phyloP scores from a whole-genome alignment of 1,140 invertebrate genomes.

The Drosophila arizonae region DNA sequence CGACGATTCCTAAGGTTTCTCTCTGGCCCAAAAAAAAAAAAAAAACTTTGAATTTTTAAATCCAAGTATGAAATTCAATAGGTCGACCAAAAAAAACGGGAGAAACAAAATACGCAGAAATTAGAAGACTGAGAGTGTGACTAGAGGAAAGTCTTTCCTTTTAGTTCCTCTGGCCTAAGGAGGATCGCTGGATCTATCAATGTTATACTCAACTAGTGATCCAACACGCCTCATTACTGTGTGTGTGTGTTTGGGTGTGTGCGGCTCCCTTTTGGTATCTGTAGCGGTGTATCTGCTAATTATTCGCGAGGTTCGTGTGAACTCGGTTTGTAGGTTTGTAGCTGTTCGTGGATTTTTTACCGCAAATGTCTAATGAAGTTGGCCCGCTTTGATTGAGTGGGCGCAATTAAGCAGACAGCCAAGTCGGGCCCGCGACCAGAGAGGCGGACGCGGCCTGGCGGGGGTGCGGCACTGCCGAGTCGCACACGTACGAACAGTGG shows the following conservation, averaged over 20 bases:
- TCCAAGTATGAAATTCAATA: constrained; percentile 73
- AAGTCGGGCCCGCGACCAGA: not conserved
- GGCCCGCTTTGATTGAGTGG: constrained; percentile 79
- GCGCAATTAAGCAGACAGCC: constrained; percentile 65
- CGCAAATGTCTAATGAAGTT: constrained; percentile 81
- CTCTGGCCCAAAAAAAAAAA: constrained; percentile 20
- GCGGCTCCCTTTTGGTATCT: constrained; percentile 24
- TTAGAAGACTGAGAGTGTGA: constrained; percentile 15
- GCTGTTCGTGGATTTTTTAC: constrained; percentile 67
- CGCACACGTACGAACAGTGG: constrained; percentile 48
- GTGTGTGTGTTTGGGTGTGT: not conserved
- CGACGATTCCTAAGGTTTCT: constrained; percentile 68
- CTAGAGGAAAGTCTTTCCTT: not conserved
- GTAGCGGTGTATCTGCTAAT: constrained; percentile 55
- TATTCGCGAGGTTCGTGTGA: constrained; percentile 75
- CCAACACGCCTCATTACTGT: not conserved
- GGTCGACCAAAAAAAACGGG: constrained; percentile 52
- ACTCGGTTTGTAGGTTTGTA: constrained; percentile 81
- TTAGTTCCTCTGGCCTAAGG: not conserved
- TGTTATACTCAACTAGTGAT: not conserved
- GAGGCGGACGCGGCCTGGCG: not conserved
- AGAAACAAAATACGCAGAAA: constrained; percentile 24
- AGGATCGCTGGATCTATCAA: not conserved
- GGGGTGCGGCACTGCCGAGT: constrained; percentile 5
- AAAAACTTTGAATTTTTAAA: constrained; percentile 37